phyloP scores from a whole-genome alignment of 2,888 invertebrate species.

The Neoaliturus tenellus region DNA sequence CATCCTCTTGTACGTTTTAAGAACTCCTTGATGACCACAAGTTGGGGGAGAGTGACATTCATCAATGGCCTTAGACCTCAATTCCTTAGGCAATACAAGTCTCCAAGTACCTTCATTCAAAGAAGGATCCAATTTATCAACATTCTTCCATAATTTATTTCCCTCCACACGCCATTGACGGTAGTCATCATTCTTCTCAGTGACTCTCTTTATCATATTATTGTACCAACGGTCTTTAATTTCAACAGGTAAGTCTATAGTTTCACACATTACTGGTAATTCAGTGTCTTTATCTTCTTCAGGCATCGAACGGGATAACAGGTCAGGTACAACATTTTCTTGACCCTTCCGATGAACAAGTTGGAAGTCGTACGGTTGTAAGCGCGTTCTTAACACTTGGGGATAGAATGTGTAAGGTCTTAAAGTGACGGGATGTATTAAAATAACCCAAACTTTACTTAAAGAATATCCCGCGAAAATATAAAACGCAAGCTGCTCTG shows the following conservation, averaged over 20 bases:
- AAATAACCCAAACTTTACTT: too few species aligned
- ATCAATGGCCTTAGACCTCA: background rate
- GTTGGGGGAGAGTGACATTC: slow-evolving; percentile 27
- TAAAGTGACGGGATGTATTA: too few species aligned
- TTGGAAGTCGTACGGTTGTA: slow-evolving; percentile 53
- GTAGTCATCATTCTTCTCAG: background rate
- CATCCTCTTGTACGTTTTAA: slow-evolving; percentile 20
- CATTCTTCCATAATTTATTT: slow-evolving; percentile 6
- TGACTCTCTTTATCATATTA: background rate
- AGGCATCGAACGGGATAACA: background rate
- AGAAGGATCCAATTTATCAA: background rate
- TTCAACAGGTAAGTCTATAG: background rate
- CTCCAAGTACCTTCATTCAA: slow-evolving; percentile 5
- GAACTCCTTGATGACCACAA: slow-evolving; percentile 29
- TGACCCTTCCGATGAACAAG: slow-evolving; percentile 37
- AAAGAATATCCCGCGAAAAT: too few species aligned
- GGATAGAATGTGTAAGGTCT: too few species aligned
- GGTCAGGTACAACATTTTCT: slow-evolving; percentile 45
- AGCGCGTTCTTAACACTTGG: slow-evolving; percentile 63
- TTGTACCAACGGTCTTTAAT: slow-evolving; percentile 31
- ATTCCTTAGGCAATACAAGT: slow-evolving; percentile 2
- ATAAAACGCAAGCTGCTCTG: too few species aligned
- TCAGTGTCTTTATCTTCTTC: background rate
- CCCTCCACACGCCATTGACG: background rate
- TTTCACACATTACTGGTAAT: background rate